These are phyloP conservation scores for Amphipoea oculea DNA, from an alignment of 2,888 invertebrate genomes.

Conservation along the genomic window DNA sequence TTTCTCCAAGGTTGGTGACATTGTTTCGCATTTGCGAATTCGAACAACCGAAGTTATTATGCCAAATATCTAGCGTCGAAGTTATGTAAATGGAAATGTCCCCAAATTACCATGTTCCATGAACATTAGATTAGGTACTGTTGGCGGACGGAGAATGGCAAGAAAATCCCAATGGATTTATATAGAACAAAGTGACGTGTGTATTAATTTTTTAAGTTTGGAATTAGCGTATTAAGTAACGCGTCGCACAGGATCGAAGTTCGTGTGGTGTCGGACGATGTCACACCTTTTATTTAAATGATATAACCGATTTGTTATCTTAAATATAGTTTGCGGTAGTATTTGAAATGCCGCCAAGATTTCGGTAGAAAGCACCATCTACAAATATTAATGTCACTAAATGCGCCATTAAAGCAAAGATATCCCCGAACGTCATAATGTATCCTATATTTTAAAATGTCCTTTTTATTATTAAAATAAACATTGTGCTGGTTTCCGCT, in stretches of 20 bases:
- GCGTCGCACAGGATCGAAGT: constrained; percentile 38
- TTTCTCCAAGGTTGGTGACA: constrained; percentile 67
- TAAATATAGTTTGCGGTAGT: constrained; percentile 78
- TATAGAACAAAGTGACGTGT: constrained; percentile 26
- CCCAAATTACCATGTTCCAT: constrained; percentile 67
- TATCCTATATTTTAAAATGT: constrained; percentile 76
- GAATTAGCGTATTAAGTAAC: constrained; percentile 43
- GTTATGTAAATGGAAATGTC: constrained; percentile 76
- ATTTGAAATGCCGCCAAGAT: constrained; percentile 87
- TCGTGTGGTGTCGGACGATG: constrained; percentile 40
- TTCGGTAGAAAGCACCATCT: constrained; percentile 78
- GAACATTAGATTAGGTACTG: constrained; percentile 64
- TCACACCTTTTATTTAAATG: constrained; percentile 71
- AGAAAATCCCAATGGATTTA: constrained; percentile 32
- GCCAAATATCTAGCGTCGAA: constrained; percentile 60
- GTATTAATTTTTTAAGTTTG: constrained; percentile 50
- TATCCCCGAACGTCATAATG: constrained; percentile 76
- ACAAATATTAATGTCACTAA: constrained; percentile 83
- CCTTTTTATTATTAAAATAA: constrained; percentile 72
- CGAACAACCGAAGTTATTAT: constrained; percentile 65
- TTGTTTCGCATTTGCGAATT: constrained; percentile 69
- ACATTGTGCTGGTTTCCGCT: constrained; percentile 65
- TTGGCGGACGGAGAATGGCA: constrained; percentile 42
- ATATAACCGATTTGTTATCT: constrained; percentile 75
- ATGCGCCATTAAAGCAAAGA: constrained; percentile 81